Evolutionary conservation across 2,888 invertebrate species (phyloP).

Genomic region (Tetanocera ferruginea): DNA sequence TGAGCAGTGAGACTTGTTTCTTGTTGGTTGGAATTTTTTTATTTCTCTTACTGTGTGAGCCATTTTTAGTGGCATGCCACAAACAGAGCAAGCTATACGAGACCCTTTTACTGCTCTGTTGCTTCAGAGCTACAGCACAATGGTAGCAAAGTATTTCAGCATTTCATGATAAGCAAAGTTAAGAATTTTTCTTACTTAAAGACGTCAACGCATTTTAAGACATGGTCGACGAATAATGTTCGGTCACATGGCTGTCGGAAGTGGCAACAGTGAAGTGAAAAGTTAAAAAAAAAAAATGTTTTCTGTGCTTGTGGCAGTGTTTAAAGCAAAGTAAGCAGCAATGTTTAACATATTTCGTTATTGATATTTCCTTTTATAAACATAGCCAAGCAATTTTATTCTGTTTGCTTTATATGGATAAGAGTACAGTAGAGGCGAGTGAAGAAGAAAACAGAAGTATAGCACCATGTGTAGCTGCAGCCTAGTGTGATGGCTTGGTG

Average conservation of each 20-base stretch:
- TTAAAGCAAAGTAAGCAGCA: neutral
- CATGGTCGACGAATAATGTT: neutral
- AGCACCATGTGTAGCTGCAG: neutral
- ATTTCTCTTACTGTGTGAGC: neutral
- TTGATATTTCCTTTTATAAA: neutral
- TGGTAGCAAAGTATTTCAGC: neutral
- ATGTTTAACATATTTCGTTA: constrained; percentile 15
- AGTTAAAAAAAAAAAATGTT: no score
- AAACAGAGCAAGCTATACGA: neutral
- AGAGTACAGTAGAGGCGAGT: neutral
- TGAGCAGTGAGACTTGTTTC: neutral
- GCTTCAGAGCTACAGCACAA: neutral
- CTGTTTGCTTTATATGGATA: neutral
- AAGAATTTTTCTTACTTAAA: neutral
- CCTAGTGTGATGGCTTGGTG: neutral
- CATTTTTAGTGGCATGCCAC: neutral
- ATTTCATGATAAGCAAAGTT: neutral
- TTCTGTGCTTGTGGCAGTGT: neutral
- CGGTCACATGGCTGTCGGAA: constrained; percentile 2
- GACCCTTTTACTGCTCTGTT: neutral
- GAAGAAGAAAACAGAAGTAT: neutral
- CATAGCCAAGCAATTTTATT: neutral
- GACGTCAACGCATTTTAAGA: constrained; percentile 9
- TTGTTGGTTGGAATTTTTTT: no score
- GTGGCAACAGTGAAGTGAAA: neutral